These are phyloP conservation scores for Mimachlamys varia DNA, from an alignment of 2,888 invertebrate species.

Conservation along the genomic window DNA sequence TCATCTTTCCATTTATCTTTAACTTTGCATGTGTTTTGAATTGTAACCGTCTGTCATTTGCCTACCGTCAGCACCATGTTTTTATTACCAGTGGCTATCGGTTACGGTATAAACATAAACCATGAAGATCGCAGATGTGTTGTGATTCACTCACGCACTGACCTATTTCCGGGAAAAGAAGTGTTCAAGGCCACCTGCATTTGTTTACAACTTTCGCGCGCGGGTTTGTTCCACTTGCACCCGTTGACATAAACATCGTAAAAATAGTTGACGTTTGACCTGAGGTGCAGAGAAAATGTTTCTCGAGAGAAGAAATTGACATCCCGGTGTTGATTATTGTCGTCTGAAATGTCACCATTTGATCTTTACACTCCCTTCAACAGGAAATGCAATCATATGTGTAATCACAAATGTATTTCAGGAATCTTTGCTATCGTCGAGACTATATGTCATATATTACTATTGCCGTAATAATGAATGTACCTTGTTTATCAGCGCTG, in stretches of 20 bases:
- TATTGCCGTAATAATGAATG: too few relatives aligned
- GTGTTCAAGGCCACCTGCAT: neutral
- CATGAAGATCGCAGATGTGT: neutral
- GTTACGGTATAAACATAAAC: neutral
- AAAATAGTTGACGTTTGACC: neutral
- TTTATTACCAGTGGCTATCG: neutral
- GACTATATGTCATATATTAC: too few relatives aligned
- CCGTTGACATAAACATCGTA: neutral
- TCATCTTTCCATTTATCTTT: too few relatives aligned
- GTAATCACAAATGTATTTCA: too few relatives aligned
- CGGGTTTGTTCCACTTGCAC: neutral
- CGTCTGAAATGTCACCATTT: too few relatives aligned
- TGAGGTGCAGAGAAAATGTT: neutral
- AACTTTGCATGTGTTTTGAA: neutral
- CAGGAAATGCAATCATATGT: too few relatives aligned
- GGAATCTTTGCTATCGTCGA: too few relatives aligned
- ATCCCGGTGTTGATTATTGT: neutral
- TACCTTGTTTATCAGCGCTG: too few relatives aligned
- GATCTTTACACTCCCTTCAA: too few relatives aligned
- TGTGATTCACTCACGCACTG: slow-evolving; percentile 1
- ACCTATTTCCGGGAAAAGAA: slow-evolving; percentile 3
- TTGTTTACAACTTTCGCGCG: slow-evolving; percentile 28
- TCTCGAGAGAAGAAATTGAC: slow-evolving; percentile 16
- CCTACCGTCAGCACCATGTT: neutral
- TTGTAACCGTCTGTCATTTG: neutral